Percentiles rank a stretch among this genome's conserved stretches.
phyloP scores from a whole-genome alignment of 2,888 invertebrate genomes.

The Trachelus troglodyta region DNA sequence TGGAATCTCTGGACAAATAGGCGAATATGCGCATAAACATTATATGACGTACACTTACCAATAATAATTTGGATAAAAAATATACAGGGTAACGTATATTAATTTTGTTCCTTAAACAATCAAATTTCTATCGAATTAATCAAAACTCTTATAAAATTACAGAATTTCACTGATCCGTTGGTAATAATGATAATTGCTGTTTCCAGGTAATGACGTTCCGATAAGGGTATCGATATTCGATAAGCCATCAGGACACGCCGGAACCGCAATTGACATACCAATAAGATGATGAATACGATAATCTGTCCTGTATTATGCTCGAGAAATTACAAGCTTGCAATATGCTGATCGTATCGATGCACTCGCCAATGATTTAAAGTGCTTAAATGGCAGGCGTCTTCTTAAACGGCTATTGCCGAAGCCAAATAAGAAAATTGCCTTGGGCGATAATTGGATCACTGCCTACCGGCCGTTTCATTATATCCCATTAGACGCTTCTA shows the following conservation, averaged over 20 bases:
- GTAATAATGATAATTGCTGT: background rate
- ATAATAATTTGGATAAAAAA: background rate
- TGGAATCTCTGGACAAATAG: conserved; percentile 59
- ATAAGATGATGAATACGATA: background rate
- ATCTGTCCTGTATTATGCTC: background rate
- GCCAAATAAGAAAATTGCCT: background rate
- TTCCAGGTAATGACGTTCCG: background rate
- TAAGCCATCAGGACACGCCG: background rate
- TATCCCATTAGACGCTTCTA: background rate
- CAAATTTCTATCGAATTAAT: background rate
- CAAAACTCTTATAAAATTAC: too few species aligned
- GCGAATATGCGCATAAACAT: conserved; percentile 58
- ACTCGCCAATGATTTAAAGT: background rate
- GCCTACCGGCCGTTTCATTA: background rate
- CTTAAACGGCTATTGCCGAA: background rate
- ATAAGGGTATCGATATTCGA: background rate
- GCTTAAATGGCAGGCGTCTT: conserved; percentile 2
- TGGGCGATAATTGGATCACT: background rate
- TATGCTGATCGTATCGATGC: background rate
- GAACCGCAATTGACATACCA: background rate
- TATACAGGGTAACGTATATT: background rate
- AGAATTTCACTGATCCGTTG: background rate
- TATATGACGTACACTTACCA: background rate
- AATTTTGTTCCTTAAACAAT: background rate
- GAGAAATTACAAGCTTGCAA: background rate